A percentile compares a stretch with the other conserved stretches of the same genome.
Evolutionary conservation across 1,140 invertebrate genomes (phyloP).

Genomic region (Dreissena rostriformis): DNA sequence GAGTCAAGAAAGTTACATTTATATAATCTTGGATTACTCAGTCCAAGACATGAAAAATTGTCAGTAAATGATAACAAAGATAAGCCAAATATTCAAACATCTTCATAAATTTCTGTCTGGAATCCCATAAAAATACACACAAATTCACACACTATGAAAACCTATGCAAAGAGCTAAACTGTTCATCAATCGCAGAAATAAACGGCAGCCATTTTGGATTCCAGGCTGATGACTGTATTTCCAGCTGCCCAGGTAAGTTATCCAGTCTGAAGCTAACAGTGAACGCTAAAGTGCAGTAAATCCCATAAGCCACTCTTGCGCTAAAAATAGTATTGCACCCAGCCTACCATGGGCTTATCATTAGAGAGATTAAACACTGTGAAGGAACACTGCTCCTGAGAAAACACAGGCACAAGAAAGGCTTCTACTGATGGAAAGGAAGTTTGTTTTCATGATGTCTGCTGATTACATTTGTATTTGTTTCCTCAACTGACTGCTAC

Average conservation of each 20-base stretch:
- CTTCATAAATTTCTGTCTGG: background rate
- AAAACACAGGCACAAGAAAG: background rate
- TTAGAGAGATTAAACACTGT: background rate
- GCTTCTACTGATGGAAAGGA: background rate
- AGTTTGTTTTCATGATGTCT: too few relatives aligned
- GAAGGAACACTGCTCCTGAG: background rate
- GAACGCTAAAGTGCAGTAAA: constrained; percentile 4
- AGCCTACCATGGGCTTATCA: background rate
- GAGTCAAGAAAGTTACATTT: background rate
- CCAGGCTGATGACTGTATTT: constrained; percentile 28
- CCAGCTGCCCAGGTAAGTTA: constrained; percentile 5
- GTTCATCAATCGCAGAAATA: background rate
- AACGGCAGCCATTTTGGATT: constrained; percentile 36
- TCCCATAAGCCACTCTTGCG: background rate
- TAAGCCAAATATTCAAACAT: background rate
- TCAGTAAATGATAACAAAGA: background rate
- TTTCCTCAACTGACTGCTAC: too few relatives aligned
- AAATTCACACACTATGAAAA: background rate
- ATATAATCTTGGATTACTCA: constrained; percentile 1
- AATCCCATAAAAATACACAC: constrained; percentile 15
- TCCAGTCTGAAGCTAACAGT: background rate
- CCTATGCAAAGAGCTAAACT: background rate
- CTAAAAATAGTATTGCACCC: background rate
- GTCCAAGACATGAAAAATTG: background rate
- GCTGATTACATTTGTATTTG: too few relatives aligned